Percentiles rank a stretch among this genome's conserved stretches.
Conservation (phyloP, 2,113 vertebrate species). For the Nasalis larvatus region DNA sequence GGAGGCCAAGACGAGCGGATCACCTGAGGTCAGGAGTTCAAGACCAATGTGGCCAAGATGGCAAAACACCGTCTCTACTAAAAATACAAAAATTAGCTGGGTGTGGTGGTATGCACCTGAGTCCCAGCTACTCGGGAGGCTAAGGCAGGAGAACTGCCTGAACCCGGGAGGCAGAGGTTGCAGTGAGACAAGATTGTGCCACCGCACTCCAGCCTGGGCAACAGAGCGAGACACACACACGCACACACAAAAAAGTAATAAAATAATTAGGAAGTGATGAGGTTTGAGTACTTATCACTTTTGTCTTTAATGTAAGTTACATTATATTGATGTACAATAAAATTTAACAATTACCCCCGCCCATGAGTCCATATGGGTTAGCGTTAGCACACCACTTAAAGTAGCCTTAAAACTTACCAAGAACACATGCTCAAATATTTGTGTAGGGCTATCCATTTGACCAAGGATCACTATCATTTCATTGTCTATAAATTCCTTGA, state of each 20-base stretch:
- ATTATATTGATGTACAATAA: slow-evolving; percentile 42
- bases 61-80: not conserved
- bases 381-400: not conserved
- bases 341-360: not conserved
- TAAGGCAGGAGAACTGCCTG: not conserved
- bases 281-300: slow-evolving; percentile 11
- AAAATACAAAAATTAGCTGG: not conserved
- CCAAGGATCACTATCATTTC: slow-evolving; percentile 99
- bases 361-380: not conserved
- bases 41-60: not conserved
- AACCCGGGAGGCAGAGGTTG: not conserved
- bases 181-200: not conserved
- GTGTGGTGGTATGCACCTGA: not conserved
- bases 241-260: not conserved
- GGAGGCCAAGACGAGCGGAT: not conserved
- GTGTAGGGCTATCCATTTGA: slow-evolving; percentile 98
- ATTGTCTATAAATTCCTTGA: slow-evolving; percentile 99
- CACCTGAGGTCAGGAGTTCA: not conserved
- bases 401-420: slow-evolving; percentile 87
- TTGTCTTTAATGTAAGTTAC: slow-evolving; percentile 28
- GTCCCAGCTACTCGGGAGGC: not conserved
- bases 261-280: slow-evolving; percentile 15
- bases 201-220: not conserved
- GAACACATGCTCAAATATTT: slow-evolving; percentile 98
- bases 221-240: not conserved